A percentile compares a stretch with the other conserved stretches of the same genome.
Conservation (phyloP, 1,140 invertebrate genomes). For the Druon quercuslanigerum region DNA sequence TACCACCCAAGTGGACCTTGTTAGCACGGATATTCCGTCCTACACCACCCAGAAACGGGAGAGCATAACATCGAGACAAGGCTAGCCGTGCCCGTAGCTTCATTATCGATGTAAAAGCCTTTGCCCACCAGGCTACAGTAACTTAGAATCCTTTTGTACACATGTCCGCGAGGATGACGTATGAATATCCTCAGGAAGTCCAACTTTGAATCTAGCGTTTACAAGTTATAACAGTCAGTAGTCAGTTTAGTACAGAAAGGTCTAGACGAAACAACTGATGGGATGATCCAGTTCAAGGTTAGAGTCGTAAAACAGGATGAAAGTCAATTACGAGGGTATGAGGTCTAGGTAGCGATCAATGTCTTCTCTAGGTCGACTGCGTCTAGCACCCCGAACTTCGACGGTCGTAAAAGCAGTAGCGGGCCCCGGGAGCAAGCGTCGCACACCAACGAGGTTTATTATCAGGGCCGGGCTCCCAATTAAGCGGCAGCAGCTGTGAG, state of each 20-base stretch:
- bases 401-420: conserved; percentile 63
- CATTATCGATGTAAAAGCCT: conserved; percentile 54
- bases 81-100: conserved; percentile 51
- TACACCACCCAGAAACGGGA: conserved; percentile 66
- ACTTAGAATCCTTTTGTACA: background rate
- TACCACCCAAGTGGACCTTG: conserved; percentile 71
- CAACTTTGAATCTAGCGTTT: no score
- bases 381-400: conserved; percentile 47
- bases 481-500: conserved; percentile 81
- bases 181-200: background rate
- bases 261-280: background rate
- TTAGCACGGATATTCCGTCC: conserved; percentile 61
- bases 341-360: conserved; percentile 56
- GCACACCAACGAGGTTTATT: conserved; percentile 74
- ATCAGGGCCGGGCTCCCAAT: conserved; percentile 79
- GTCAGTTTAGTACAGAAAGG: background rate
- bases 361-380: conserved; percentile 61
- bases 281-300: conserved; percentile 9
- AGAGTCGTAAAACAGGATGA: background rate
- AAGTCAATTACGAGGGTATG: background rate
- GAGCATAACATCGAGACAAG: conserved; percentile 53
- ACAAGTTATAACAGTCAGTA: no score
- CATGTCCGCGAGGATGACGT: background rate
- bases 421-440: conserved; percentile 63
- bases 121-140: background rate